Evolutionary conservation across 2,888 invertebrate genomes (phyloP), one percentile per base, ranked within the genome.

Genomic region (Sphaerophoria taeniata): DNA sequence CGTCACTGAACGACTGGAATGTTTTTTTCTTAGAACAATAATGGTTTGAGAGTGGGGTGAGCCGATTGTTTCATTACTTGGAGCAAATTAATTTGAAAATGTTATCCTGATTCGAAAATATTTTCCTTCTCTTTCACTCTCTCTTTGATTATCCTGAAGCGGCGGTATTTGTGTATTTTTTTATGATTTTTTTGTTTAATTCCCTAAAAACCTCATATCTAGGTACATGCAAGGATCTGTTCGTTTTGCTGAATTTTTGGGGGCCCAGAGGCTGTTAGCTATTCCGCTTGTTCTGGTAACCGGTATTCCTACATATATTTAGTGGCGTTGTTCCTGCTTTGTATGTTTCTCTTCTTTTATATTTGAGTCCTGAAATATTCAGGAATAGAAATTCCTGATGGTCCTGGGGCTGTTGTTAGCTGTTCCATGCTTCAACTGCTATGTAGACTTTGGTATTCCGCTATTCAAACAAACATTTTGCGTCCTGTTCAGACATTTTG

Each of bases 31-130:
- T 14, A 34, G 33, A 7, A 36, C 7, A 5, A 6, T 0, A n/a
- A 34, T 5, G n/a, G 4, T 47, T 6, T 16, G 2, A 16, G 9
- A 6, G 47, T 11, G n/a, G 69, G 47, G 24, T 45, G 16, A 3
- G 6, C 39, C 39, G 67, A 67, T 67, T 60, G 49, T 71, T 71
- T 53, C 51, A 74, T 78, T 83, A 78, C 73, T 63, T 82, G 61
- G 39, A 53, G 70, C 39, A 67, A 79, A 79, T 84, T 84, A 84
- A 84, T 79, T 79, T 61, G 43, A 75, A 78, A 74, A 79, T 71
- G 70, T 74, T 60, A 75, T 74, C 45, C 65, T 60, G 71, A 74
- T 65, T 79, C 79, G 60, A 67, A 77, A 82, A 63, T 75, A 56
- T 33, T 65, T 53, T n/a, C n/a, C 56, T 51, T 60, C 51, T 77